These are phyloP conservation scores for Fistularia tabacaria DNA, from an alignment of 2,797 vertebrate genomes.

Conservation along the genomic window DNA sequence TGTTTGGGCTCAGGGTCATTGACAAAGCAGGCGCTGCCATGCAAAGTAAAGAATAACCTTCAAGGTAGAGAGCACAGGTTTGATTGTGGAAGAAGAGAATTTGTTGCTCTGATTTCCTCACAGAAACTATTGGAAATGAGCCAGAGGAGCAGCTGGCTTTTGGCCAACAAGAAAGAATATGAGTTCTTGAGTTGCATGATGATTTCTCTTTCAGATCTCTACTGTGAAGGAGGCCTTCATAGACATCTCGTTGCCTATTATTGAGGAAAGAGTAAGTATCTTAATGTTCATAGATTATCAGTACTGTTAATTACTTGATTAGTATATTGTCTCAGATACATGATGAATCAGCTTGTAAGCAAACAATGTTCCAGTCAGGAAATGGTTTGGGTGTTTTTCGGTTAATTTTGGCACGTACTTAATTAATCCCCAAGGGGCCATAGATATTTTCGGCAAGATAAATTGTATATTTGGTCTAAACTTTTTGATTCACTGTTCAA, in stretches of 20 bases:
- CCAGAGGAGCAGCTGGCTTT: too few species aligned
- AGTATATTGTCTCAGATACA: too few species aligned
- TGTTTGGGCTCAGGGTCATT: slow-evolving; percentile 15
- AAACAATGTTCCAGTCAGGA: not conserved
- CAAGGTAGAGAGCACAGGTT: slow-evolving; percentile 37
- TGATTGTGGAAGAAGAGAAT: slow-evolving; percentile 21
- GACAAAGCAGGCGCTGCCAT: slow-evolving; percentile 26
- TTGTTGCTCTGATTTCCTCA: too few species aligned
- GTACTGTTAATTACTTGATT: not conserved
- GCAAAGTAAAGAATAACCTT: slow-evolving; percentile 36
- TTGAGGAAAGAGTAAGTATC: slow-evolving; percentile 97
- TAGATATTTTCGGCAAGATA: not conserved
- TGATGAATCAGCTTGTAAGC: not conserved
- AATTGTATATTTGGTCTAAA: not conserved
- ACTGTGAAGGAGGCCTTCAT: slow-evolving; percentile 96
- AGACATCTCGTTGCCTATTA: slow-evolving; percentile 97
- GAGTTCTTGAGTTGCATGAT: not conserved
- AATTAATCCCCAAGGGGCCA: too few species aligned
- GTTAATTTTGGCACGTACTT: not conserved
- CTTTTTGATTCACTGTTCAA: slow-evolving; percentile 1
- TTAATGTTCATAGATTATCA: too few species aligned
- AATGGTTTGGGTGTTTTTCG: not conserved
- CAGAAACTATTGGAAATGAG: too few species aligned
- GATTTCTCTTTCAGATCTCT: slow-evolving; percentile 81
- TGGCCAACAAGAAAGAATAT: too few species aligned